Evolutionary conservation across 2,797 vertebrate species (phyloP).

Genomic region (Lepus townsendii): DNA sequence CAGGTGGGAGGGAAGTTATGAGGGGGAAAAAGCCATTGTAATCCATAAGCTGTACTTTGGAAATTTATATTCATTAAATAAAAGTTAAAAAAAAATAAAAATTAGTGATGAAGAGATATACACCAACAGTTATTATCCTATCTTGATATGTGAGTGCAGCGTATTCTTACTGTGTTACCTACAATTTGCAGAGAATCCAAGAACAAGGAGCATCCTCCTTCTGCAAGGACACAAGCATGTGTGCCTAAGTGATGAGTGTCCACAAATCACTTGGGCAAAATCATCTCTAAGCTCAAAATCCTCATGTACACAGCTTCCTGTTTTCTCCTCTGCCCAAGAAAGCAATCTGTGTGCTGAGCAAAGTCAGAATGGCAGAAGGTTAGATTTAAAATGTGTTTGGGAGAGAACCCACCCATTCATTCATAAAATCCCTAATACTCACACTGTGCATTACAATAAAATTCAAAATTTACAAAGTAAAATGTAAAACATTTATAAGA

Average conservation of each 20-base stretch:
- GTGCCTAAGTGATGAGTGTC: neutral
- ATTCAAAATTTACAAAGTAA: slow-evolving; percentile 11
- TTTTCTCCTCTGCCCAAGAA: neutral
- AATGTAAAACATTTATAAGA: neutral
- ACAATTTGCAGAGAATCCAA: neutral
- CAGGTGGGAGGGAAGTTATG: no score
- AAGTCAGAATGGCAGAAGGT: neutral
- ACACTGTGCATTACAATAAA: neutral
- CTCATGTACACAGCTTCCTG: neutral
- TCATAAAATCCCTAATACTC: neutral
- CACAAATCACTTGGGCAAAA: neutral
- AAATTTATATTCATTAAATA: no score
- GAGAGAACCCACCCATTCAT: neutral
- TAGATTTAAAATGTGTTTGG: neutral
- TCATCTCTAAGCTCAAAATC: neutral
- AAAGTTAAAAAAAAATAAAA: no score
- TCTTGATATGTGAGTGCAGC: neutral
- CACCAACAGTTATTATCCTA: no score
- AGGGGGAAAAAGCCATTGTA: no score
- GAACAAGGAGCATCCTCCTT: neutral
- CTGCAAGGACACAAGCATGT: neutral
- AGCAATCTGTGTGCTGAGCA: neutral
- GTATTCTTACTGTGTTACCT: neutral
- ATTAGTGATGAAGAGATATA: no score
- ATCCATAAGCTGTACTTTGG: no score